Conservation (phyloP, 2,797 vertebrate species). For the Gallirallus australis region DNA sequence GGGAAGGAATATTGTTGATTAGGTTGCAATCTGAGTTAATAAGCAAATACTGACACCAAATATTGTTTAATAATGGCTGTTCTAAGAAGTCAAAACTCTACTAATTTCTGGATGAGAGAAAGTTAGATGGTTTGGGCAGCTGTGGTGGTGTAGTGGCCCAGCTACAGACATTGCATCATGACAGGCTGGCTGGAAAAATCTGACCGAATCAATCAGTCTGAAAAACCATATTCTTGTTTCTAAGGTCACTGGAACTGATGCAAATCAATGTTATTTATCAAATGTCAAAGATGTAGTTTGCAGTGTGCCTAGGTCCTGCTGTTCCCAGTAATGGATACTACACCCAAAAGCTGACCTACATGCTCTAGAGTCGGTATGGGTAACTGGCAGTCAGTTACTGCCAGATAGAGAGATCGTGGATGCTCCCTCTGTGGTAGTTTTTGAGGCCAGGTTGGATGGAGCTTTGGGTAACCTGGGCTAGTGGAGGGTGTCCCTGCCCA, state of each 20-base stretch:
- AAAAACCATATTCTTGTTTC: neutral
- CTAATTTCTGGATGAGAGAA: neutral
- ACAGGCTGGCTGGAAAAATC: neutral
- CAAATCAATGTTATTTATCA: neutral
- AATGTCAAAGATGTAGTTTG: neutral
- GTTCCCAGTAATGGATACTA: neutral
- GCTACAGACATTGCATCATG: neutral
- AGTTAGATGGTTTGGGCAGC: neutral
- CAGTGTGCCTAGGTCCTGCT: neutral
- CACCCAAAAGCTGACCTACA: neutral
- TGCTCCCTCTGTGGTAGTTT: no score
- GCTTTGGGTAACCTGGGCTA: no score
- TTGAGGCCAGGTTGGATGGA: no score
- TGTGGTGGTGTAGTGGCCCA: neutral
- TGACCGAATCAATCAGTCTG: neutral
- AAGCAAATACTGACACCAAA: slow-evolving; percentile 14
- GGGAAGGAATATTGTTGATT: neutral
- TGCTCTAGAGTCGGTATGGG: neutral
- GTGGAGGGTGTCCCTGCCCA: no score
- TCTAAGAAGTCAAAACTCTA: neutral
- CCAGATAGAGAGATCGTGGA: neutral
- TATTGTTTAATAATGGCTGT: neutral
- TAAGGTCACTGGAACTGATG: neutral
- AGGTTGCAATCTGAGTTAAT: slow-evolving; percentile 23
- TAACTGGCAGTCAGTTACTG: neutral